Evolutionary conservation across 1,140 invertebrate genomes (phyloP).

Genomic region (Elysia chlorotica): DNA sequence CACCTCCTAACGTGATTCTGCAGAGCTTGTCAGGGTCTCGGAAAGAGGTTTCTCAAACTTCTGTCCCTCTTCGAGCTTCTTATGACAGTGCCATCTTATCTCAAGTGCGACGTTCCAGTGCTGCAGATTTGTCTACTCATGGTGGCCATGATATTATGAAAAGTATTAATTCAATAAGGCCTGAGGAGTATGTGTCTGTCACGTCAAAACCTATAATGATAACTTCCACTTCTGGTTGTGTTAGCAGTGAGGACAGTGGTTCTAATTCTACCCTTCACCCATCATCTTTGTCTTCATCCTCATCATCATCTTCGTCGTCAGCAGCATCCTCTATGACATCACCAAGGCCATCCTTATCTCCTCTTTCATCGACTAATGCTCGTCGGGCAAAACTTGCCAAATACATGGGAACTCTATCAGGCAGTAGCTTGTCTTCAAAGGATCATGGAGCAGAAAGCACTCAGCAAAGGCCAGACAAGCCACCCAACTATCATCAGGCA

Average conservation of each 20-base stretch:
- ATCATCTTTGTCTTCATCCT: too few species aligned
- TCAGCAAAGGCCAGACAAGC: slow-evolving; percentile 40
- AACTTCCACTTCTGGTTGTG: slow-evolving; percentile 20
- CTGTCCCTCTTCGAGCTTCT: slow-evolving; percentile 32
- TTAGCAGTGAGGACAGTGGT: too few species aligned
- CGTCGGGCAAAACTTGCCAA: neutral
- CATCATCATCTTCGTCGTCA: too few species aligned
- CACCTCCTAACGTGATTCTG: slow-evolving; percentile 37
- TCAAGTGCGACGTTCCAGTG: slow-evolving; percentile 26
- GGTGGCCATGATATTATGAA: neutral
- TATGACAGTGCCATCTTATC: slow-evolving; percentile 31
- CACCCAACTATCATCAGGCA: slow-evolving; percentile 53
- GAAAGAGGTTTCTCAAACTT: too few species aligned
- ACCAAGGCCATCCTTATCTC: too few species aligned
- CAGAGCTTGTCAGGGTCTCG: slow-evolving; percentile 22
- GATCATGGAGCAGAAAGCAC: too few species aligned
- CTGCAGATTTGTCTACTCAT: neutral
- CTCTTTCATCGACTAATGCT: neutral
- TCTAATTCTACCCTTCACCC: too few species aligned
- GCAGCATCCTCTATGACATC: too few species aligned
- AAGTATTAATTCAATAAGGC: slow-evolving; percentile 18
- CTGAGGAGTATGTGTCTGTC: slow-evolving; percentile 16
- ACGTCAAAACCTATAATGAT: slow-evolving; percentile 11
- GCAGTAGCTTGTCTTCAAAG: too few species aligned
- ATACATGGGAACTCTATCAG: too few species aligned